Evolutionary conservation across 1,140 invertebrate species (phyloP), one percentile per base, ranked within the genome.

Genomic region (Meteorus sp.): DNA sequence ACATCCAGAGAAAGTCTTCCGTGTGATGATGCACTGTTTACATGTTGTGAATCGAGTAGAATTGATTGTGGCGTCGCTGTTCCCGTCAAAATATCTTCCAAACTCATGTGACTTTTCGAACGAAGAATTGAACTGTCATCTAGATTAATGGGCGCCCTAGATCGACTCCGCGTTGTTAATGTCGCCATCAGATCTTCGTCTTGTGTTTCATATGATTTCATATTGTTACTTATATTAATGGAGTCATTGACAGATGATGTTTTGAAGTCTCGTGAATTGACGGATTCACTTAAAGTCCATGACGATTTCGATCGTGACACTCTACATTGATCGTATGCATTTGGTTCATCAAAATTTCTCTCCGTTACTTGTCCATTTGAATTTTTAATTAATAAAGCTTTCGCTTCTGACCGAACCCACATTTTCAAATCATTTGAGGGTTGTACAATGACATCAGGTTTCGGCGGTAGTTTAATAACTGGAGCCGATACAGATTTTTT

Each of bases 131-230:
- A 67, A 0, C 59, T 59, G 2, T 76, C 74, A 27, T 75, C 67
- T 0, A 76, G 65, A 60, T 75, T 72, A 39, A 77, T 76, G 3
- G 71, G 68, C 4, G 73, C 74, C 48, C 75, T 67, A 3, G 72
- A 74, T 52, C 75, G 63, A 25, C 66, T 74, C 35, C 70, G 73
- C 0, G 74, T 77, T 3, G 73, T 70, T 22, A 77, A 54, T 5
- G 75, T 69, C 5, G 73, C 72, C 9, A 77, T 41, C 5, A 76
- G 60, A 62, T 77, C 72, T 11, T 73, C 69, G 2, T 71, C 53
- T 11, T 31, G 35, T n/a, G 54, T 20, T 9, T 54, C 35, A 17
- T 43, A 9, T n/a, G 41, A 31, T n/a, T 39, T 31, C 2, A 48
- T n/a, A n/a, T n/a, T n/a, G 47, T 20, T 45, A 11, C 3, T 47